A percentile compares a stretch with the other conserved stretches of the same genome.
Conservation (phyloP, 2,888 invertebrate genomes). For the Mimumesa dahlbomi region DNA sequence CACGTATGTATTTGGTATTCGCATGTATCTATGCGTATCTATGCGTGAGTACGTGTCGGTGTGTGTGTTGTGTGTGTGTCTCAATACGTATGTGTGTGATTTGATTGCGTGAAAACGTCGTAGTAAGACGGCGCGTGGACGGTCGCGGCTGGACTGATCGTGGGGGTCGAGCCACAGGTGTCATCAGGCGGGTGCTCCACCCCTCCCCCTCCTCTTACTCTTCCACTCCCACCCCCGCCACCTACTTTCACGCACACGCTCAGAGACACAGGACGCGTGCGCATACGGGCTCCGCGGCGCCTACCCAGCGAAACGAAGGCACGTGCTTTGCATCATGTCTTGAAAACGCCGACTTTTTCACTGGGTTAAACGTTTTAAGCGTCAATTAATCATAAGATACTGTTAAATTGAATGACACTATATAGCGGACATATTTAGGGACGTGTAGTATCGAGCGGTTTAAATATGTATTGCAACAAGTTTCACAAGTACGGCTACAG, state of each 20-base stretch:
- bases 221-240: conserved; percentile 27
- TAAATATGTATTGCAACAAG: no score
- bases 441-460: no score
- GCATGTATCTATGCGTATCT: background rate
- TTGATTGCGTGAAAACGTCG: conserved; percentile 66
- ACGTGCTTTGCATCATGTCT: conserved; percentile 40
- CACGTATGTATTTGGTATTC: conserved; percentile 2
- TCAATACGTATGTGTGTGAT: conserved; percentile 29
- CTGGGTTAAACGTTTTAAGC: no score
- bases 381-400: no score
- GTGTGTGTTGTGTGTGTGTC: background rate
- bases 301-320: conserved; percentile 28
- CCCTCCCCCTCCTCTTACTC: conserved; percentile 27
- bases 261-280: conserved; percentile 38
- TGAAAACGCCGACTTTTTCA: conserved; percentile 2
- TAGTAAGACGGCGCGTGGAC: conserved; percentile 73
- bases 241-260: conserved; percentile 43
- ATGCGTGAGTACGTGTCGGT: background rate
- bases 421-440: no score
- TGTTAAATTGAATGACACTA: no score
- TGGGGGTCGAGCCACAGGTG: conserved; percentile 76
- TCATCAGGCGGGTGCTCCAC: conserved; percentile 69
- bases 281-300: conserved; percentile 44
- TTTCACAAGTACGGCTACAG: no score
- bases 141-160: conserved; percentile 78